Evolutionary conservation across 92 coral and sea anemone genomes (phyloP).

Genomic region (Heteractis magnifica): DNA sequence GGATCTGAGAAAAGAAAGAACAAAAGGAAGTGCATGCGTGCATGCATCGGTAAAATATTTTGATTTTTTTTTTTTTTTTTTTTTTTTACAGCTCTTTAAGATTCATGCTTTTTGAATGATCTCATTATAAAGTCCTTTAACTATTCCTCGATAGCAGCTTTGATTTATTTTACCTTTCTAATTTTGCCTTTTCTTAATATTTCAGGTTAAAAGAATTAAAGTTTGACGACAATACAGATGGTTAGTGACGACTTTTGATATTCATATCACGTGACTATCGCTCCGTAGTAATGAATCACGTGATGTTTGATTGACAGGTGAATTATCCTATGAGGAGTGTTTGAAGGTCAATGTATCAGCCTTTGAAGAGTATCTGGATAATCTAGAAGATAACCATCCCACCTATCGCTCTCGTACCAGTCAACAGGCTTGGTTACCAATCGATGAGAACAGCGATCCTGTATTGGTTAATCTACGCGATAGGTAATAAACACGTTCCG

Average conservation of each 20-base stretch:
- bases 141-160: not conserved
- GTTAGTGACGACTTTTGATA: not conserved
- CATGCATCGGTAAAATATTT: no score
- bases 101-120: no score
- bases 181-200: not conserved
- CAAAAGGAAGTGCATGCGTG: no score
- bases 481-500: slow-evolving; percentile 25
- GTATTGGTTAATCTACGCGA: slow-evolving; percentile 42
- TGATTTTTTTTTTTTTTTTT: no score
- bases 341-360: slow-evolving; percentile 50
- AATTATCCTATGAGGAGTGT: slow-evolving; percentile 52
- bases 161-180: not conserved
- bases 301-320: slow-evolving; percentile 26
- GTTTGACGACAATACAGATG: slow-evolving; percentile 17
- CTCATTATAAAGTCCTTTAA: no score
- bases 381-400: slow-evolving; percentile 55
- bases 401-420: slow-evolving; percentile 64
- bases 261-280: not conserved
- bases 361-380: slow-evolving; percentile 46
- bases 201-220: slow-evolving; percentile 16
- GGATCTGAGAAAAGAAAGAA: no score
- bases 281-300: not conserved
- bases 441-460: slow-evolving; percentile 51
- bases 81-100: no score
- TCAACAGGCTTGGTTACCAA: slow-evolving; percentile 65